phyloP scores from a whole-genome alignment of 2,888 invertebrate genomes.

The Xestia rhomboidea region DNA sequence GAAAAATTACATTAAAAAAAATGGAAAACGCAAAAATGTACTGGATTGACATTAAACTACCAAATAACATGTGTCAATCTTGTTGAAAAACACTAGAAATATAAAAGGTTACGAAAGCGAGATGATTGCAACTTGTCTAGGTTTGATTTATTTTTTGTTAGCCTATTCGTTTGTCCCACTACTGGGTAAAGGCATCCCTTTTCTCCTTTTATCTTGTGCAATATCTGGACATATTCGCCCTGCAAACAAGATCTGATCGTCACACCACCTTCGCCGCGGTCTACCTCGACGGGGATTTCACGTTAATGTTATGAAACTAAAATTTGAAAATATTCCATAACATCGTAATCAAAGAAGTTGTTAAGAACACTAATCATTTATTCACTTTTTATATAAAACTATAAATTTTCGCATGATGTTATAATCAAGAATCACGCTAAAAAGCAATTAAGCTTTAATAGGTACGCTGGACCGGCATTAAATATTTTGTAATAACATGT shows the following conservation, averaged over 20 bases:
- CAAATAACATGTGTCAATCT: background rate
- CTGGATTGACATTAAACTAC: background rate
- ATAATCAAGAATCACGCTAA: conserved; percentile 47
- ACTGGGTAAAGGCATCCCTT: too few species aligned
- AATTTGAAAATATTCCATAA: background rate
- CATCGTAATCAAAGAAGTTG: conserved; percentile 8
- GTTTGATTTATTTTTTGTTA: background rate
- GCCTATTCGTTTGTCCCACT: too few species aligned
- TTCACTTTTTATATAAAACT: conserved; percentile 35
- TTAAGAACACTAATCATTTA: conserved; percentile 7
- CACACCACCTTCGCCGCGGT: too few species aligned
- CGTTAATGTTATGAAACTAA: background rate
- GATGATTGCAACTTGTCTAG: background rate
- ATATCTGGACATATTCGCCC: too few species aligned
- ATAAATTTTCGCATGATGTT: conserved; percentile 37
- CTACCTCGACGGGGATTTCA: background rate
- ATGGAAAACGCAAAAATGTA: too few species aligned
- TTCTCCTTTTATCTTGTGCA: too few species aligned
- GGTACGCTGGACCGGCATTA: background rate
- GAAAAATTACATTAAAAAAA: too few species aligned
- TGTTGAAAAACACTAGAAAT: background rate
- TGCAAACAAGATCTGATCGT: too few species aligned
- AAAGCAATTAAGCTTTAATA: conserved; percentile 31
- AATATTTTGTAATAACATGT: background rate
- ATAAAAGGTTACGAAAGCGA: background rate